These are phyloP conservation scores for Drosophila rhopaloa DNA, from an alignment of 1,140 invertebrate species.

Conservation along the genomic window DNA sequence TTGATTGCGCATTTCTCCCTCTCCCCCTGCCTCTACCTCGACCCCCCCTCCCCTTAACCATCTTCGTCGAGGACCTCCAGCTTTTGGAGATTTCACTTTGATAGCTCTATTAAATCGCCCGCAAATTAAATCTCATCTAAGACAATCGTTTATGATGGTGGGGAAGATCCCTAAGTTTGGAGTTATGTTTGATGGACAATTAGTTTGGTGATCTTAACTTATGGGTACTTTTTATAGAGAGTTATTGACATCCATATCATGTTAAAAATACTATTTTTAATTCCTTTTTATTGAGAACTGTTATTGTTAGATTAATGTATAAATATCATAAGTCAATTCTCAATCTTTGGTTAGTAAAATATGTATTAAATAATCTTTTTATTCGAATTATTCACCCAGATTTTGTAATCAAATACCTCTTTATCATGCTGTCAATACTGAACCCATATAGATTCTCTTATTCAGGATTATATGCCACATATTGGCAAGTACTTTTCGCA, in stretches of 20 bases:
- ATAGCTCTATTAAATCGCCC: conserved; percentile 62
- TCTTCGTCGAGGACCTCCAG: not conserved
- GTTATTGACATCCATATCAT: not conserved
- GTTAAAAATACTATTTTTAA: not conserved
- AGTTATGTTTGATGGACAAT: not conserved
- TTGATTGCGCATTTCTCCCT: conserved; percentile 44
- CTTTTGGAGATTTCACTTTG: conserved; percentile 45
- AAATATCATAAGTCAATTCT: too few relatives aligned
- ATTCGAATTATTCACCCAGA: too few relatives aligned
- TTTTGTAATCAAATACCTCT: not conserved
- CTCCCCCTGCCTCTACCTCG: not conserved
- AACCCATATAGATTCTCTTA: not conserved
- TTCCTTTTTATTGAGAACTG: too few relatives aligned
- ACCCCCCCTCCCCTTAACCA: too few relatives aligned
- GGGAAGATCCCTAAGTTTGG: not conserved
- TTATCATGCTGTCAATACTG: not conserved
- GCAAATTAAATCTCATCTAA: conserved; percentile 42
- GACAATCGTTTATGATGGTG: conserved; percentile 10
- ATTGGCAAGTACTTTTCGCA: not conserved
- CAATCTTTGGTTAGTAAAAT: too few relatives aligned
- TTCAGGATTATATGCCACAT: not conserved
- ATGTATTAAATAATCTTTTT: too few relatives aligned
- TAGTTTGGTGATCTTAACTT: not conserved
- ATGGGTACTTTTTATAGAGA: not conserved
- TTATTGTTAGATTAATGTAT: too few relatives aligned